A percentile compares a stretch with the other conserved stretches of the same genome.
These are phyloP conservation scores for Schizopygopsis malacanthus DNA, from an alignment of 2,797 vertebrate species.

Conservation along the genomic window DNA sequence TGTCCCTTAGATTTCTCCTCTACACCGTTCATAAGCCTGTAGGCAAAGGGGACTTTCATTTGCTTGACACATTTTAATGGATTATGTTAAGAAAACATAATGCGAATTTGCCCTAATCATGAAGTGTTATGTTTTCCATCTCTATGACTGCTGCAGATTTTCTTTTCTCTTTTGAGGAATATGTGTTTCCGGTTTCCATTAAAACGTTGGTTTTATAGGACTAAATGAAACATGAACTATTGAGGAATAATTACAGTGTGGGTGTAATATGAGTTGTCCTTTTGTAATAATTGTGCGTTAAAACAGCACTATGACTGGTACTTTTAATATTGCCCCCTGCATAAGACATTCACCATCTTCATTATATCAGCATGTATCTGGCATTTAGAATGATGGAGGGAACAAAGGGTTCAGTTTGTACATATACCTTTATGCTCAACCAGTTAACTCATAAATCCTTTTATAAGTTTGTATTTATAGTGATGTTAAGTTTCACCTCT, in stretches of 20 bases:
- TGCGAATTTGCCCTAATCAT: conserved; percentile 9
- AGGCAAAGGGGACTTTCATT: conserved; percentile 17
- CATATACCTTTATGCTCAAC: conserved; percentile 70
- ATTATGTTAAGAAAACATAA: conserved; percentile 14
- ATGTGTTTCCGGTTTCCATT: conserved; percentile 11
- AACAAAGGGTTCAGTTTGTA: conserved; percentile 75
- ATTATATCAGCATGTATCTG: conserved; percentile 78
- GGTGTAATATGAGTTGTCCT: conserved; percentile 33
- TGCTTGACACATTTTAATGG: conserved; percentile 12
- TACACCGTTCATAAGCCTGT: conserved; percentile 26
- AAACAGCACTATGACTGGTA: conserved; percentile 49
- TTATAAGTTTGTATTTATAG: conserved; percentile 79
- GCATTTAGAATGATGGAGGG: conserved; percentile 55
- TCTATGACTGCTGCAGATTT: not conserved
- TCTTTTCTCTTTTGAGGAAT: conserved; percentile 16
- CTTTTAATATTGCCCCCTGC: conserved; percentile 45
- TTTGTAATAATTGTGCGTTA: conserved; percentile 51
- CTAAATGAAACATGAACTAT: conserved; percentile 25
- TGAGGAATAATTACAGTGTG: conserved; percentile 44
- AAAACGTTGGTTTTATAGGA: conserved; percentile 9
- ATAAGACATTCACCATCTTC: conserved; percentile 62
- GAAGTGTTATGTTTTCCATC: conserved; percentile 17
- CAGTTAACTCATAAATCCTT: conserved; percentile 68
- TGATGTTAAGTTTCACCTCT: conserved; percentile 62
- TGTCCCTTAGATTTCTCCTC: conserved; percentile 24